These are phyloP conservation scores for Acanthosepion pharaonis DNA, from an alignment of 2,888 invertebrate species.

Conservation along the genomic window DNA sequence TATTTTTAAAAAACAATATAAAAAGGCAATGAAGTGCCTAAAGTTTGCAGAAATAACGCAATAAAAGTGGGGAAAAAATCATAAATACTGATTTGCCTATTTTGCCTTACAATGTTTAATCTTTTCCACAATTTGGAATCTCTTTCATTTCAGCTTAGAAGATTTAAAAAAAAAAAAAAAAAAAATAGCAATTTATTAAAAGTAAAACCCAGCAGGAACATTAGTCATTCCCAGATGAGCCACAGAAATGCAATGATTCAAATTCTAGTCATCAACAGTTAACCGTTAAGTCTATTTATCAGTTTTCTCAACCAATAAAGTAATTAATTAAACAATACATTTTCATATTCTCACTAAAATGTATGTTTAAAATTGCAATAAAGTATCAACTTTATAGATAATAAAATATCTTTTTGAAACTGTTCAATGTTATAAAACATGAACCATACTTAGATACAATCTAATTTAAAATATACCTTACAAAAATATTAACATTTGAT, in stretches of 20 bases:
- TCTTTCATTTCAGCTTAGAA: not conserved
- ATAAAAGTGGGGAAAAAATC: not conserved
- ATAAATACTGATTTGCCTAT: too few relatives aligned
- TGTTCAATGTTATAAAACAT: not conserved
- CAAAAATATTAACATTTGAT: not conserved
- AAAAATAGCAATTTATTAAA: not conserved
- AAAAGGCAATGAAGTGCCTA: not conserved
- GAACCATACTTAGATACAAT: not conserved
- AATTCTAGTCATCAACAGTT: too few relatives aligned
- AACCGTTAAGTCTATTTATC: too few relatives aligned
- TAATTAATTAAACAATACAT: not conserved
- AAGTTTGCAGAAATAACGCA: not conserved
- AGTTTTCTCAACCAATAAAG: not conserved
- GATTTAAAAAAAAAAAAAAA: too few relatives aligned
- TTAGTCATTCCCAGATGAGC: too few relatives aligned
- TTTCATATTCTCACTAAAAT: not conserved
- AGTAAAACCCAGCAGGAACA: too few relatives aligned
- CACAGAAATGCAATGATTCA: too few relatives aligned
- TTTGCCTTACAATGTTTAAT: too few relatives aligned
- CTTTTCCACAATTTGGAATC: not conserved
- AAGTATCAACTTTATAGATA: too few relatives aligned
- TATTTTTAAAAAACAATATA: not conserved
- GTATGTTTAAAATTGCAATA: not conserved
- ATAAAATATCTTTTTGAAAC: not conserved
- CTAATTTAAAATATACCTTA: not conserved